Evolutionary conservation across 2,113 vertebrate genomes (phyloP).

Genomic region (Baryphthengus martii): DNA sequence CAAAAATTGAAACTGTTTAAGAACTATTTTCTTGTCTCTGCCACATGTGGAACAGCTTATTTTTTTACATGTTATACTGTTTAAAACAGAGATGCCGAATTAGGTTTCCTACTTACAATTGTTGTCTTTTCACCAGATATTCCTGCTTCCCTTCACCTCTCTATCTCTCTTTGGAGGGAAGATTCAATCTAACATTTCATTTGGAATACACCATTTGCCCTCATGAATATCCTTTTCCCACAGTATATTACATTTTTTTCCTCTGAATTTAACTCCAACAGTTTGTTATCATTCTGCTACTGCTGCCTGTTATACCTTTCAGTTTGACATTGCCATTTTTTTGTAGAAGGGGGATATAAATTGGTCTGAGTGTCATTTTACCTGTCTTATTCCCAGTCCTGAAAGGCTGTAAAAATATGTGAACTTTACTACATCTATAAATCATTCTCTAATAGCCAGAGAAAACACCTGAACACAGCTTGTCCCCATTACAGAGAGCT

Average conservation of each 20-base stretch:
- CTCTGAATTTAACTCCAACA: background rate
- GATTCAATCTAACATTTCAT: background rate
- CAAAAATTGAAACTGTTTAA: background rate
- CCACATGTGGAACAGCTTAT: background rate
- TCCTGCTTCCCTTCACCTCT: background rate
- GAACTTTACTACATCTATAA: background rate
- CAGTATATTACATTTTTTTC: background rate
- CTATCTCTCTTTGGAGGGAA: background rate
- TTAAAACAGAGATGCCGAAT: background rate
- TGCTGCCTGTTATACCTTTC: background rate
- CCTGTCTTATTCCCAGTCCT: background rate
- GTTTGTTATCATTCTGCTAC: background rate
- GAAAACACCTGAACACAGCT: background rate
- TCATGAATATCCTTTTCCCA: background rate
- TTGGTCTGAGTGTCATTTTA: background rate
- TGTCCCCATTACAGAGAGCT: background rate
- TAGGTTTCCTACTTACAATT: background rate
- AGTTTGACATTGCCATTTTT: background rate
- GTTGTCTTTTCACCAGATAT: background rate
- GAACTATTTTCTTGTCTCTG: background rate
- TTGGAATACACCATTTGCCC: background rate
- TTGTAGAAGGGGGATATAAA: background rate
- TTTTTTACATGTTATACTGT: background rate
- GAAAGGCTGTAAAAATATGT: background rate
- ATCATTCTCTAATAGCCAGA: background rate